These are phyloP conservation scores for Cyrtodaria siliqua DNA, from an alignment of 2,888 invertebrate species.

Conservation along the genomic window DNA sequence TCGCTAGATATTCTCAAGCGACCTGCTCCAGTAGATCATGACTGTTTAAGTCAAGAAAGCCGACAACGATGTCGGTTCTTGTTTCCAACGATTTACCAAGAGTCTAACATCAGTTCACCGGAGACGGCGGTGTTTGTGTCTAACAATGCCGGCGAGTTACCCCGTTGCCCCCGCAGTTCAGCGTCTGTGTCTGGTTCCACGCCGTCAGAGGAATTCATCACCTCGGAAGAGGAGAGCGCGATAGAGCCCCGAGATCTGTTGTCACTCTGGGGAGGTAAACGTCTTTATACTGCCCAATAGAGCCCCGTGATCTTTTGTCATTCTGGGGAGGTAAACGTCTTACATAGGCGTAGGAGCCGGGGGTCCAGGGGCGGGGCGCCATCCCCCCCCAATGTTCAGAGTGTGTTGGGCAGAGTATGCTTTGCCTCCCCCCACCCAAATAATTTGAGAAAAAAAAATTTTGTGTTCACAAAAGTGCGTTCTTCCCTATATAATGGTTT, in stretches of 20 bases:
- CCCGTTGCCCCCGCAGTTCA: not conserved
- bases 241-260: slow-evolving; percentile 52
- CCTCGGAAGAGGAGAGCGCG: slow-evolving; percentile 12
- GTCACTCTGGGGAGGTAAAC: slow-evolving; percentile 65
- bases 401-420: too few relatives aligned
- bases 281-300: not conserved
- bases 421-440: too few relatives aligned
- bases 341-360: too few relatives aligned
- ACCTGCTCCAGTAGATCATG: slow-evolving; percentile 57
- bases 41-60: slow-evolving; percentile 45
- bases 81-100: slow-evolving; percentile 62
- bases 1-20: slow-evolving; percentile 50
- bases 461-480: too few relatives aligned
- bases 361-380: too few relatives aligned
- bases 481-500: too few relatives aligned
- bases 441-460: too few relatives aligned
- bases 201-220: not conserved
- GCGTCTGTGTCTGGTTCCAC: not conserved
- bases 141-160: slow-evolving; percentile 38
- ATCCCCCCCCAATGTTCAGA: too few relatives aligned
- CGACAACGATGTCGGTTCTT: slow-evolving; percentile 59
- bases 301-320: too few relatives aligned
- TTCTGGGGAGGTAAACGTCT: too few relatives aligned
- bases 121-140: slow-evolving; percentile 44
- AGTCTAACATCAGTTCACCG: slow-evolving; percentile 37